Evolutionary conservation across 1,140 invertebrate species (phyloP), one percentile per base, ranked within the genome.

Genomic region (Eriosoma lanigerum): DNA sequence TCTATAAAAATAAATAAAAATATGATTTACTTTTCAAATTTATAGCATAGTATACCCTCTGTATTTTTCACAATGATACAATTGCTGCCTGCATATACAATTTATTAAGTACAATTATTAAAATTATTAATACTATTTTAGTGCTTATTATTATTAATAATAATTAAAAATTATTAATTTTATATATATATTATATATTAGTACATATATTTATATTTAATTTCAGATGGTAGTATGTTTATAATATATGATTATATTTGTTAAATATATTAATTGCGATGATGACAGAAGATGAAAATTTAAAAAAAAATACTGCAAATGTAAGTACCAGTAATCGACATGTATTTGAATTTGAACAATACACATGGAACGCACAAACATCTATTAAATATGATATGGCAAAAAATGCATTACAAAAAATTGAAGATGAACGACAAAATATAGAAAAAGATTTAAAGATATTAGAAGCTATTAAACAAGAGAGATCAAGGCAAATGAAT

Each of bases 391-490:
- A 8, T 32, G 6, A 10, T n/a, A 29, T 72, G 17, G 26, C 46
- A 5, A 29, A n/a, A n/a, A 52, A 52, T 50, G 46, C 46, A 2
- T 6, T n/a, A 3, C 12, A 52, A 0, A 3, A 19, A 52, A 72
- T 72, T 13, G 68, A 72, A 52, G 29, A 29, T 5, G 68, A 72
- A 72, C 68, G 68, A 72, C 13, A 29, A n/a, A 50, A 29, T 19
- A 52, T 72, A 29, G 68, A 52, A 52, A 52, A 72, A 52, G 68
- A 72, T 72, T 72, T 72, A 72, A 72, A 50, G 26, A 21, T 72
- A 52, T 72, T 72, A 72, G 17, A 72, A 50, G 48, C 24, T 52
- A 50, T 72, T 72, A 5, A 52, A 29, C 0, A 29, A 17, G 68
- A 72, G 48, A 72, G 2, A 52, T 72, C 48, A 52, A 52, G n/a